phyloP scores from a whole-genome alignment of 2,113 vertebrate species.

The Phocoena sinus region DNA sequence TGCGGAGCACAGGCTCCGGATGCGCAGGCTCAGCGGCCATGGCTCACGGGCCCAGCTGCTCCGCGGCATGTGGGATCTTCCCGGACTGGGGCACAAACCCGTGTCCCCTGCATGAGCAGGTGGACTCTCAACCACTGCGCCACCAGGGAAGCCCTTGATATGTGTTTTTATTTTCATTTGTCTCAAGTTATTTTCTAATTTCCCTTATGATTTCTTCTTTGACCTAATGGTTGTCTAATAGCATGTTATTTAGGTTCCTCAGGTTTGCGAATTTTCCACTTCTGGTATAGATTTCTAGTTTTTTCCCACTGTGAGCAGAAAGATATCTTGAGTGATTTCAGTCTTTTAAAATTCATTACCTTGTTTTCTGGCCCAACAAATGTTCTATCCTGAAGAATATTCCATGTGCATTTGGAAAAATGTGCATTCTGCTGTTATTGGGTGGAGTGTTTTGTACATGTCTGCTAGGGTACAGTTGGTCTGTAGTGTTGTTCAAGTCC shows the following conservation, averaged over 20 bases:
- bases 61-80: no score
- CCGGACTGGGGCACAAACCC: no score
- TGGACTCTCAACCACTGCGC: no score
- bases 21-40: no score
- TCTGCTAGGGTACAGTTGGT: not conserved
- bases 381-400: not conserved
- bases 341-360: not conserved
- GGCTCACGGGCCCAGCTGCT: no score
- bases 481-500: not conserved
- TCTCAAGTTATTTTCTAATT: not conserved
- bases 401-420: not conserved
- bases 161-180: not conserved
- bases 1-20: no score
- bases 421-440: not conserved
- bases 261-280: not conserved
- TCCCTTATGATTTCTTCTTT: not conserved
- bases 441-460: not conserved
- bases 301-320: not conserved
- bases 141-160: no score
- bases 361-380: not conserved
- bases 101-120: no score
- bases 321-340: not conserved
- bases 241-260: not conserved
- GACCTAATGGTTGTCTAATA: not conserved
- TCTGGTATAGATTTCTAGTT: not conserved